Conservation (phyloP, 64 coral and sea anemone species). For the Orbicella faveolata region DNA sequence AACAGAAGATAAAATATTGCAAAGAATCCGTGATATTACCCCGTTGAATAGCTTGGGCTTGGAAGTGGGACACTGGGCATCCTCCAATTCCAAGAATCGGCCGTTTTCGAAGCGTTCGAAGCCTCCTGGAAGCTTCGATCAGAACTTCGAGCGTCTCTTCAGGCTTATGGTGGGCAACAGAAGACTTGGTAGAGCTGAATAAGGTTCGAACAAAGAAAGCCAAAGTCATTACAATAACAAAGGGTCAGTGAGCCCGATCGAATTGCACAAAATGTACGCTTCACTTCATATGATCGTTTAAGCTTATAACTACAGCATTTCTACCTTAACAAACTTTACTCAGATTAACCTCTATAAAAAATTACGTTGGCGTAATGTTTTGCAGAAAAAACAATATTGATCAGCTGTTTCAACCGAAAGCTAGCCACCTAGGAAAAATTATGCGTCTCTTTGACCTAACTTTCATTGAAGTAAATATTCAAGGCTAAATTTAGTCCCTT, state of each 20-base stretch:
- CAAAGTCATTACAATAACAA: conserved; percentile 53
- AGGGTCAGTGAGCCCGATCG: conserved; percentile 48
- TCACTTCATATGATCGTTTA: conserved; percentile 41
- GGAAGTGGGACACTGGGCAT: conserved; percentile 93
- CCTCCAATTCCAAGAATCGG: conserved; percentile 68
- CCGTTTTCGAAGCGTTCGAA: conserved; percentile 73
- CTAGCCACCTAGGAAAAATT: conserved; percentile 9
- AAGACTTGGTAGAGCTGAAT: conserved; percentile 44
- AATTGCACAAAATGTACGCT: conserved; percentile 51
- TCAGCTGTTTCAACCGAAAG: neutral
- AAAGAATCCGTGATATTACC: conserved; percentile 89
- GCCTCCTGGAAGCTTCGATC: conserved; percentile 55
- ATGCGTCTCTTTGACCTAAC: conserved; percentile 24
- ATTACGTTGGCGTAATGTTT: neutral
- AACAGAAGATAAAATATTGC: conserved; percentile 72
- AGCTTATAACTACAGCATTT: conserved; percentile 1
- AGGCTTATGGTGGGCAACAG: conserved; percentile 1
- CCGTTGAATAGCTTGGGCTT: conserved; percentile 93
- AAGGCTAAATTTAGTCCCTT: conserved; percentile 22
- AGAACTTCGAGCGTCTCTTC: conserved; percentile 27
- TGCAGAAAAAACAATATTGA: neutral
- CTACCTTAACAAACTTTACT: conserved; percentile 7
- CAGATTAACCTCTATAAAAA: neutral
- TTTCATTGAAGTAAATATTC: conserved; percentile 4
- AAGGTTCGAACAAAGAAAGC: conserved; percentile 36